Conservation (phyloP, 2,113 vertebrate genomes). For the Struthidea cinerea region DNA sequence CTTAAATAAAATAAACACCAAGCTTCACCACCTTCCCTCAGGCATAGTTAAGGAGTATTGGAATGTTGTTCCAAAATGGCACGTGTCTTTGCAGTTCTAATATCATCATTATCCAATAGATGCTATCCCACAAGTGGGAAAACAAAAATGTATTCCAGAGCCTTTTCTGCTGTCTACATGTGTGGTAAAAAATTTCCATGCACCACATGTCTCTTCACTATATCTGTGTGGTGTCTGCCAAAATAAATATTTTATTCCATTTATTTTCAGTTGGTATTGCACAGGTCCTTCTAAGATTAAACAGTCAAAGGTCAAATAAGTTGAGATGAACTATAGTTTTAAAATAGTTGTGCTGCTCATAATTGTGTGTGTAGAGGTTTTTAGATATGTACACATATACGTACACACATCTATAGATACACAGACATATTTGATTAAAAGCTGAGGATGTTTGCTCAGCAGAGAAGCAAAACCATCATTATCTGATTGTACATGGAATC, state of each 20-base stretch:
- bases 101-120: slow-evolving; percentile 72
- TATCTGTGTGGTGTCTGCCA: slow-evolving; percentile 68
- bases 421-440: slow-evolving; percentile 75
- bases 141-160: slow-evolving; percentile 67
- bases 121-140: slow-evolving; percentile 69
- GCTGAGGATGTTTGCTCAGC: slow-evolving; percentile 70
- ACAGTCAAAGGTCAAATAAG: slow-evolving; percentile 71
- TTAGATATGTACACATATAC: neutral
- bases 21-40: slow-evolving; percentile 30
- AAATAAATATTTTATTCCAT: slow-evolving; percentile 74
- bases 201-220: slow-evolving; percentile 62
- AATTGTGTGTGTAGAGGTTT: slow-evolving; percentile 58
- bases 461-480: slow-evolving; percentile 76
- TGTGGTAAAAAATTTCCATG: slow-evolving; percentile 70
- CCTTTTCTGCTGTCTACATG: slow-evolving; percentile 63
- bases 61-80: slow-evolving; percentile 57
- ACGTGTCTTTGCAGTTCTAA: slow-evolving; percentile 65
- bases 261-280: slow-evolving; percentile 70
- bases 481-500: slow-evolving; percentile 82
- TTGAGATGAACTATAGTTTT: slow-evolving; percentile 70
- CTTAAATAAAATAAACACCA: slow-evolving; percentile 36
- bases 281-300: slow-evolving; percentile 67
- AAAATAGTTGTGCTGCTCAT: slow-evolving; percentile 50
- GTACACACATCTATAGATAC: neutral
- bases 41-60: slow-evolving; percentile 8